A percentile compares a stretch with the other conserved stretches of the same genome.
phyloP scores from a whole-genome alignment of 2,113 vertebrate species.

The Gopherus evgoodei region DNA sequence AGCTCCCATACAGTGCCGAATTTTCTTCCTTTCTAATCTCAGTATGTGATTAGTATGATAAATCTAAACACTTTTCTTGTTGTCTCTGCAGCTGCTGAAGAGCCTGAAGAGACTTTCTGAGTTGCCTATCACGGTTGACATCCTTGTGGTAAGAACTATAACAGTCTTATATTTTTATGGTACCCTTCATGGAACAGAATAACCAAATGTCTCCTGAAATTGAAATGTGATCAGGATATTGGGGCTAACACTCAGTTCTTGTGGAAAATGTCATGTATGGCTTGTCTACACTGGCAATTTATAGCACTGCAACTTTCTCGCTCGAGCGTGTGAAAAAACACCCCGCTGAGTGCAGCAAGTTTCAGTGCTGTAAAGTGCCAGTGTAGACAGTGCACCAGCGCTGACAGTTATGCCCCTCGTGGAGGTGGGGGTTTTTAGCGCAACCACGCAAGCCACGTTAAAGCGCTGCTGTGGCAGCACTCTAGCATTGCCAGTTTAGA shows the following conservation, averaged over 20 bases:
- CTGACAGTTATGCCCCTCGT: too few species aligned
- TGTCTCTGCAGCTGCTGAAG: conserved; percentile 88
- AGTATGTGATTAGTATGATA: not conserved
- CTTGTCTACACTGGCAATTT: too few species aligned
- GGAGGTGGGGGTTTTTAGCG: too few species aligned
- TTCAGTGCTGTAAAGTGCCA: too few species aligned
- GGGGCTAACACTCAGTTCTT: not conserved
- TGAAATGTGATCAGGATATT: accelerated
- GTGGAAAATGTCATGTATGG: not conserved
- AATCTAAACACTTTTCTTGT: conserved; percentile 26
- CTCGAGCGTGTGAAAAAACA: too few species aligned
- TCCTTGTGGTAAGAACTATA: conserved; percentile 91
- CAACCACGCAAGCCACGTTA: too few species aligned
- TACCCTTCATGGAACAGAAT: not conserved
- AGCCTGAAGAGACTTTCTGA: conserved; percentile 92
- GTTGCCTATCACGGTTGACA: conserved; percentile 95
- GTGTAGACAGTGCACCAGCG: too few species aligned
- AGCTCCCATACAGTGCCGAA: not conserved
- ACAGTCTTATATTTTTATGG: not conserved
- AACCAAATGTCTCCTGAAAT: not conserved
- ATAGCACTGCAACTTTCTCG: too few species aligned
- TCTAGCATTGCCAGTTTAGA: too few species aligned
- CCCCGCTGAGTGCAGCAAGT: too few species aligned
- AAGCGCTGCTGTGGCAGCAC: too few species aligned
- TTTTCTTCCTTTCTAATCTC: not conserved